Evolutionary conservation across 2,113 vertebrate genomes (phyloP).

Genomic region (Epinephelus moara): DNA sequence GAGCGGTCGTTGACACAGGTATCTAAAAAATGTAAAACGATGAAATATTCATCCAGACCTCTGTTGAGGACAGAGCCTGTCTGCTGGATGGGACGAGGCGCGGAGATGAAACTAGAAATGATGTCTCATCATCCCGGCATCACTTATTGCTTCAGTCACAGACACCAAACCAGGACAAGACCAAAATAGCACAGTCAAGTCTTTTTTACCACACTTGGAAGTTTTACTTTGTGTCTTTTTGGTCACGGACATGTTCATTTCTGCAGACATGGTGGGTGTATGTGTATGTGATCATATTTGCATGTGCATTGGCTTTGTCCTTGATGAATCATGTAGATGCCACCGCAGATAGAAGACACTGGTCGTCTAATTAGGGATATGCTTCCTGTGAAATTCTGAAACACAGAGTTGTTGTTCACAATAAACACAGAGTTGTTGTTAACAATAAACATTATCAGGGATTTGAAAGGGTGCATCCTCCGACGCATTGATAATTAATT

Average conservation of each 20-base stretch:
- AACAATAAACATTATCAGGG: no score
- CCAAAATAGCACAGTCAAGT: conserved; percentile 60
- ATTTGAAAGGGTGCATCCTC: no score
- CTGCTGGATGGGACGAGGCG: conserved; percentile 15
- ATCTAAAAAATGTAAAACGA: conserved; percentile 57
- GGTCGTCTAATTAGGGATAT: no score
- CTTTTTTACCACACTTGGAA: conserved; percentile 32
- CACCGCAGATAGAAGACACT: not conserved
- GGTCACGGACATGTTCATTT: conserved; percentile 20
- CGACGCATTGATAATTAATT: no score
- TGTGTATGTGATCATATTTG: not conserved
- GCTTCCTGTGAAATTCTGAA: no score
- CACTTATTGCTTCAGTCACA: conserved; percentile 64
- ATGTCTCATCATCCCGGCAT: conserved; percentile 57
- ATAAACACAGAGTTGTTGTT: no score
- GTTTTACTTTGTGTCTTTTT: conserved; percentile 35
- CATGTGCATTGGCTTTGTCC: not conserved
- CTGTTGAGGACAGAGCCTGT: conserved; percentile 40
- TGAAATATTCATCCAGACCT: conserved; percentile 60
- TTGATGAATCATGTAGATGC: not conserved
- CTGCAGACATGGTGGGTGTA: not conserved
- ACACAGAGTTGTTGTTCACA: no score
- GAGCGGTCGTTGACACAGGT: conserved; percentile 51
- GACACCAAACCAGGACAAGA: conserved; percentile 52
- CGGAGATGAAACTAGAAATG: conserved; percentile 48